Conservation (phyloP, 2,113 vertebrate species). For the Okapia johnstoni region DNA sequence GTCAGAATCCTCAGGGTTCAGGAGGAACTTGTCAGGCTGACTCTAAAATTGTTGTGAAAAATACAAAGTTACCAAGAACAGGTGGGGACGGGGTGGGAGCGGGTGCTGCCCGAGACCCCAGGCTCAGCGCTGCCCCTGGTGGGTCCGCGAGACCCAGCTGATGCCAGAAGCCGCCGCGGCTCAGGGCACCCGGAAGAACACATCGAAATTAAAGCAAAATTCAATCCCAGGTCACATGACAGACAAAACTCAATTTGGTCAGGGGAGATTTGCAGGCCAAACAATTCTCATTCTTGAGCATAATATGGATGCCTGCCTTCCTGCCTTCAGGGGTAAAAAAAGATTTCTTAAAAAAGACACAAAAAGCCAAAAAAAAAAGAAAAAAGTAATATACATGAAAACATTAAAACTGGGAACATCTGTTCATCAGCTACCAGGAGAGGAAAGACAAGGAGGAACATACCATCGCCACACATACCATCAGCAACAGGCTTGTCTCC, state of each 20-base stretch:
- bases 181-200: background rate
- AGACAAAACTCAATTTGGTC: background rate
- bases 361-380: background rate
- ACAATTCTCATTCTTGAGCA: background rate
- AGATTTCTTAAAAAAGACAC: background rate
- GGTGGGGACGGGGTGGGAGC: background rate
- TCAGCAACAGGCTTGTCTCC: background rate
- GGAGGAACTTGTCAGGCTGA: background rate
- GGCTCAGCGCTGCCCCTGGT: background rate
- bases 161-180: background rate
- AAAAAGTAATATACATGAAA: background rate
- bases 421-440: background rate
- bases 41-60: background rate
- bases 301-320: background rate
- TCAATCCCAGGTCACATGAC: background rate
- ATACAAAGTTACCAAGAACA: background rate
- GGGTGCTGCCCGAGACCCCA: background rate
- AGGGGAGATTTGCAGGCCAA: background rate
- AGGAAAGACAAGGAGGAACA: background rate
- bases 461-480: background rate
- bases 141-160: background rate
- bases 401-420: background rate
- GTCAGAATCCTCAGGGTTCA: background rate
- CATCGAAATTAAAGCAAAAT: background rate
- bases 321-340: background rate